phyloP scores from a whole-genome alignment of 2,113 vertebrate genomes.

The Mormyrus lacerda region DNA sequence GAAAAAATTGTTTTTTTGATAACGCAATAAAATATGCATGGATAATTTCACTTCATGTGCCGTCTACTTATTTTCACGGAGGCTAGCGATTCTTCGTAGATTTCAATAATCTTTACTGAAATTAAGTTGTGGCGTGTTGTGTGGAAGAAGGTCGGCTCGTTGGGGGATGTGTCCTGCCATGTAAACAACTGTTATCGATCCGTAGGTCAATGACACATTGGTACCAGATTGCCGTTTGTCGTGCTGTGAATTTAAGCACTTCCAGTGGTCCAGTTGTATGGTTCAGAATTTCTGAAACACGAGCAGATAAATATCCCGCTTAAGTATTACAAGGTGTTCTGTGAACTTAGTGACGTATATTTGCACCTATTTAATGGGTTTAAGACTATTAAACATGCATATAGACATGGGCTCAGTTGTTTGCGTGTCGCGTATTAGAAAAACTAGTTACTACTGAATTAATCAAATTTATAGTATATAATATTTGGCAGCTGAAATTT shows the following conservation, averaged over 20 bases:
- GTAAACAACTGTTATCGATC: background rate
- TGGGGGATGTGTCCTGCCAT: background rate
- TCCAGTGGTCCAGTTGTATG: background rate
- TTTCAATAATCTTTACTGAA: background rate
- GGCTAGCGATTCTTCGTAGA: background rate
- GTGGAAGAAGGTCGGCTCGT: background rate
- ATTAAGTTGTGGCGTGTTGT: background rate
- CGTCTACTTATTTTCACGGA: background rate
- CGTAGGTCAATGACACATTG: background rate
- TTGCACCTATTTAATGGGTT: background rate
- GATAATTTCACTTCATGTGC: background rate
- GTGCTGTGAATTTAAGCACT: background rate
- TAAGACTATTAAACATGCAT: background rate
- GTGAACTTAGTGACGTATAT: background rate
- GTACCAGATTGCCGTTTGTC: background rate
- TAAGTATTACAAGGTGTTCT: background rate
- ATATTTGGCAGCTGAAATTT: background rate
- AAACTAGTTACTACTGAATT: background rate
- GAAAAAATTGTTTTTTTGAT: background rate
- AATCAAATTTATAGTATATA: background rate
- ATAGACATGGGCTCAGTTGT: background rate
- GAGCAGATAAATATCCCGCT: background rate
- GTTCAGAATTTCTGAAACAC: background rate
- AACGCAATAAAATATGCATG: background rate
- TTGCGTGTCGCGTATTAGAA: background rate